These are phyloP conservation scores for Campoplex capitator DNA, from an alignment of 2,888 invertebrate genomes.

Conservation along the genomic window DNA sequence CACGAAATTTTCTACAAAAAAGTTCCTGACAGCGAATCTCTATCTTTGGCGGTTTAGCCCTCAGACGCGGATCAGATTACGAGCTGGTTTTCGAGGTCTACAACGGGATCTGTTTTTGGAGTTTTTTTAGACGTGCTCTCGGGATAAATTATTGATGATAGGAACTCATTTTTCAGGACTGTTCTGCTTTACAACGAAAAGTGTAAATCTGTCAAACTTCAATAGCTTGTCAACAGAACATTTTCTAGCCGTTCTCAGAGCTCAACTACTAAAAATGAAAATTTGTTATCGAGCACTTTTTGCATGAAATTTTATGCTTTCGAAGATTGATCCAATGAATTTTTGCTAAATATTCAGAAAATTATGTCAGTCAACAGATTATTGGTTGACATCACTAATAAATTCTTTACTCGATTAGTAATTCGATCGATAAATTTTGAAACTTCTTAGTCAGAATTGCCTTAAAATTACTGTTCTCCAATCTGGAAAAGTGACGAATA, in stretches of 20 bases:
- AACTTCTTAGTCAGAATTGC: too few species aligned
- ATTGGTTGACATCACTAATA: too few species aligned
- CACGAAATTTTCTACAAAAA: background rate
- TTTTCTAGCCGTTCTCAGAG: background rate
- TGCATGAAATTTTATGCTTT: background rate
- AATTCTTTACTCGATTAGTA: too few species aligned
- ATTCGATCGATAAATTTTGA: too few species aligned
- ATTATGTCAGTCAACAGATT: too few species aligned
- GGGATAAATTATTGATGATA: background rate
- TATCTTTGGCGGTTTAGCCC: background rate
- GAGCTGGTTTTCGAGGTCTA: background rate
- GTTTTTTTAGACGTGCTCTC: background rate
- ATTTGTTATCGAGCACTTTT: background rate
- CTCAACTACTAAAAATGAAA: background rate
- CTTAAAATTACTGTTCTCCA: too few species aligned
- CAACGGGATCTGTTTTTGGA: background rate
- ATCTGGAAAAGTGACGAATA: conserved; percentile 9
- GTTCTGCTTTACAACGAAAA: background rate
- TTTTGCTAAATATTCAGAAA: background rate
- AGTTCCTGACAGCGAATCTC: background rate
- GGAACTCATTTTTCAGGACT: background rate
- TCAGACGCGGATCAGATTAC: background rate
- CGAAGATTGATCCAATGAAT: background rate
- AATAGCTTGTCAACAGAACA: background rate
- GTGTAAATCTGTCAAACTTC: background rate